These are phyloP conservation scores for Cydia pomonella DNA, from an alignment of 1,140 invertebrate species.

Conservation along the genomic window DNA sequence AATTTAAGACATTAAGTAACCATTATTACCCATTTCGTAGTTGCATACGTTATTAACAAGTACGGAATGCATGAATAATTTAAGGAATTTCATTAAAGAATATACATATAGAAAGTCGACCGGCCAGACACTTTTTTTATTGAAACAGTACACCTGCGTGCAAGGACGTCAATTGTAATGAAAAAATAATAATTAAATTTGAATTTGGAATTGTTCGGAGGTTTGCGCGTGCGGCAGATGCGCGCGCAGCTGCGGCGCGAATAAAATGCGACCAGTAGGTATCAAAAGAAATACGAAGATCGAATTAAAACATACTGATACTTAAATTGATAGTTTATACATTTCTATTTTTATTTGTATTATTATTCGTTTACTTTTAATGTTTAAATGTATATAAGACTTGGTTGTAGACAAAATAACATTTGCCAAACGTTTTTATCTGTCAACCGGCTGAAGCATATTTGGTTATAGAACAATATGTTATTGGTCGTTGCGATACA, in stretches of 20 bases:
- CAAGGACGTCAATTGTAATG: slow-evolving; percentile 36
- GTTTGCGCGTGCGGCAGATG: slow-evolving; percentile 37
- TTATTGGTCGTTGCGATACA: too few species aligned
- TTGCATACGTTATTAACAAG: too few species aligned
- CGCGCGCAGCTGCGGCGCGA: slow-evolving; percentile 37
- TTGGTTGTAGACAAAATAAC: too few species aligned
- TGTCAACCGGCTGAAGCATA: too few species aligned
- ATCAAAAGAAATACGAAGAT: background rate
- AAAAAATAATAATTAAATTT: slow-evolving; percentile 31
- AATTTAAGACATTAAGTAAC: too few species aligned
- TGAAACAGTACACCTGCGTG: slow-evolving; percentile 32
- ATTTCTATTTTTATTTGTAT: too few species aligned
- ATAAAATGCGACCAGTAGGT: slow-evolving; percentile 43
- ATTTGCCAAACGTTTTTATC: too few species aligned
- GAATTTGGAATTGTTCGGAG: slow-evolving; percentile 25
- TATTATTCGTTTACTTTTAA: too few species aligned
- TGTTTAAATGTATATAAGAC: too few species aligned
- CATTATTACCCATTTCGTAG: too few species aligned
- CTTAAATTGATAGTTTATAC: slow-evolving; percentile 5
- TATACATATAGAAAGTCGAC: too few species aligned
- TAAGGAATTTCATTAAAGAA: background rate
- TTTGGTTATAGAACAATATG: too few species aligned
- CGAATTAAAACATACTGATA: slow-evolving; percentile 1
- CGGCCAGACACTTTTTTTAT: slow-evolving; percentile 25
- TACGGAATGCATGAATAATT: background rate